phyloP scores from a whole-genome alignment of 2,888 invertebrate species.

The Dimorphilus gyrociliatus region DNA sequence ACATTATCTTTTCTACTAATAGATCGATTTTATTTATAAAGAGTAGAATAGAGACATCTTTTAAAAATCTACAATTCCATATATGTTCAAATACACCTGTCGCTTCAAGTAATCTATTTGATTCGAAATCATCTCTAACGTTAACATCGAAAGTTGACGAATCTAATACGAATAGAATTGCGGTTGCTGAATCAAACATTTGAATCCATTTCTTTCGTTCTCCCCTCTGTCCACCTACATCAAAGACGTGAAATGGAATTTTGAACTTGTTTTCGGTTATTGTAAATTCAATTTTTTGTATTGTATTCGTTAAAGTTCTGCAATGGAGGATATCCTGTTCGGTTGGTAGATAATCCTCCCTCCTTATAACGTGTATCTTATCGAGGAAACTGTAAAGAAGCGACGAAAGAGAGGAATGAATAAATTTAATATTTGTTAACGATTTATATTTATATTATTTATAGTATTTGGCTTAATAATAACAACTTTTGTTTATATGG shows the following conservation, averaged over 20 bases:
- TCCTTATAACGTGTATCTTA: constrained; percentile 49
- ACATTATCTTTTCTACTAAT: constrained; percentile 48
- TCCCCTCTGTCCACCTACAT: constrained; percentile 66
- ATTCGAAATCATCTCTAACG: constrained; percentile 51
- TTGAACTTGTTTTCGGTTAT: constrained; percentile 20
- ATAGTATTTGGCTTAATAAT: no score
- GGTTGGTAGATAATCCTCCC: constrained; percentile 51
- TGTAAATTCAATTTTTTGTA: constrained; percentile 25
- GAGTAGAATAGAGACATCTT: constrained; percentile 57
- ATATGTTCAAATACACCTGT: constrained; percentile 56
- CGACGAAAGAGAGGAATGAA: background rate
- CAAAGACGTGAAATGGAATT: constrained; percentile 44
- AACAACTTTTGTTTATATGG: background rate
- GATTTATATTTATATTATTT: background rate
- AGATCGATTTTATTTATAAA: constrained; percentile 69
- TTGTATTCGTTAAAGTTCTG: constrained; percentile 42
- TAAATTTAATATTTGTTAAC: no score
- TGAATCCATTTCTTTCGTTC: constrained; percentile 67
- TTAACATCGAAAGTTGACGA: constrained; percentile 63
- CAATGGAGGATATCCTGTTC: constrained; percentile 58
- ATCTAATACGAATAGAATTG: constrained; percentile 62
- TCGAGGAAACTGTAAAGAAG: constrained; percentile 52
- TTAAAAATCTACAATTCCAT: constrained; percentile 55
- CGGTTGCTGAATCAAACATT: constrained; percentile 65
- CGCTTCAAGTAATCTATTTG: constrained; percentile 56